Evolutionary conservation across 2,888 invertebrate species (phyloP).

Genomic region (Dascillus cervinus): DNA sequence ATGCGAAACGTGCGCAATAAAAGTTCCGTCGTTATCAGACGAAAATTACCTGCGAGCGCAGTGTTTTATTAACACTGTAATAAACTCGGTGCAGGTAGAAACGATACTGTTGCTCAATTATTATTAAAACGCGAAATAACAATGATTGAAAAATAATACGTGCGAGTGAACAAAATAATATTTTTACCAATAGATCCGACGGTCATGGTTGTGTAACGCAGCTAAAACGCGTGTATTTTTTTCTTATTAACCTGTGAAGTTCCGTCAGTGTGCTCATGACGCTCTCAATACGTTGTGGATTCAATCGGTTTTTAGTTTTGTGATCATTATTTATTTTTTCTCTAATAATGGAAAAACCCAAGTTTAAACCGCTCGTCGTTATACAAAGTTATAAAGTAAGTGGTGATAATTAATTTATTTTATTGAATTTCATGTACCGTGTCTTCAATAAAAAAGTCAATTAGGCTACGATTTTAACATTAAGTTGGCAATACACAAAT

Average conservation of each 20-base stretch:
- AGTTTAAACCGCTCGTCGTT: conserved; percentile 46
- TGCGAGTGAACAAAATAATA: conserved; percentile 5
- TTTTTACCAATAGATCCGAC: conserved; percentile 14
- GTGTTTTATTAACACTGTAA: neutral
- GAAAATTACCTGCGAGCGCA: neutral
- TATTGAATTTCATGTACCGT: too few relatives aligned
- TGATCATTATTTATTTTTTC: conserved; percentile 3
- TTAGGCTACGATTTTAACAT: too few relatives aligned
- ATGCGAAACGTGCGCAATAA: too few relatives aligned
- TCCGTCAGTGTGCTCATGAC: conserved; percentile 16
- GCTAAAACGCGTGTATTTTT: conserved; percentile 10
- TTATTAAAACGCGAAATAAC: conserved; percentile 3
- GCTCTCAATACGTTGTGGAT: conserved; percentile 9
- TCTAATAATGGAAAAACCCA: conserved; percentile 18
- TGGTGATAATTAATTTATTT: too few relatives aligned
- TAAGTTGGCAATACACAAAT: too few relatives aligned
- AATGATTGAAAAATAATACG: conserved; percentile 1
- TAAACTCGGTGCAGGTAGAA: too few relatives aligned
- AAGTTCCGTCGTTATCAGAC: neutral
- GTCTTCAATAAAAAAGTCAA: too few relatives aligned
- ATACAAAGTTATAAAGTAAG: conserved; percentile 58
- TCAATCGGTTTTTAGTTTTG: conserved; percentile 6
- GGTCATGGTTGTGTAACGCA: conserved; percentile 23
- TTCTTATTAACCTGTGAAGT: conserved; percentile 13
- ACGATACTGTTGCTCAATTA: too few relatives aligned